phyloP scores from a whole-genome alignment of 2,113 vertebrate genomes.

The Glaucomys volans region DNA sequence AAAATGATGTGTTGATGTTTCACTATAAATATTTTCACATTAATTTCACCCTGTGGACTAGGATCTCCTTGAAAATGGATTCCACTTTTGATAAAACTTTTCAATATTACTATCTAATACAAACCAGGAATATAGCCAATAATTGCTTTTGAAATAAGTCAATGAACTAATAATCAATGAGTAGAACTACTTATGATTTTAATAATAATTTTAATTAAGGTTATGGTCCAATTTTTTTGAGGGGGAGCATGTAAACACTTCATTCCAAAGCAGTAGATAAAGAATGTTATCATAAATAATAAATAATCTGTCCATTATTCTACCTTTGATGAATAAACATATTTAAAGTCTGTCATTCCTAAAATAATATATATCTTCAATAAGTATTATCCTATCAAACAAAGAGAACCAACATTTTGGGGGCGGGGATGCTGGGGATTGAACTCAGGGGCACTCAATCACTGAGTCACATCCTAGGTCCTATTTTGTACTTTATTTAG shows the following conservation, averaged over 20 bases:
- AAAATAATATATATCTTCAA: conserved; percentile 11
- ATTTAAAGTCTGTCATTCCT: neutral
- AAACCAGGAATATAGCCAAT: neutral
- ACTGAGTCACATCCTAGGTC: too few relatives aligned
- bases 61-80: neutral
- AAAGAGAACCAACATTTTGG: neutral
- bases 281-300: neutral
- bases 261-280: neutral
- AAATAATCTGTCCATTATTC: neutral
- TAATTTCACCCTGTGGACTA: neutral
- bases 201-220: conserved; percentile 12
- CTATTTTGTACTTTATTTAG: too few relatives aligned
- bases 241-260: neutral
- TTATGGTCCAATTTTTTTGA: neutral
- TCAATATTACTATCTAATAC: neutral
- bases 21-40: neutral
- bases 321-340: neutral
- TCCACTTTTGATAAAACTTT: neutral
- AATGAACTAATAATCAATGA: neutral
- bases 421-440: too few relatives aligned
- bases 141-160: conserved; percentile 13
- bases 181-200: neutral
- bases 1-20: neutral
- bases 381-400: neutral
- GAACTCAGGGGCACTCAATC: too few relatives aligned